Base-by-base conservation (phyloP, 2,113 vertebrate species). In the Anser brachyrhynchus region DNA sequence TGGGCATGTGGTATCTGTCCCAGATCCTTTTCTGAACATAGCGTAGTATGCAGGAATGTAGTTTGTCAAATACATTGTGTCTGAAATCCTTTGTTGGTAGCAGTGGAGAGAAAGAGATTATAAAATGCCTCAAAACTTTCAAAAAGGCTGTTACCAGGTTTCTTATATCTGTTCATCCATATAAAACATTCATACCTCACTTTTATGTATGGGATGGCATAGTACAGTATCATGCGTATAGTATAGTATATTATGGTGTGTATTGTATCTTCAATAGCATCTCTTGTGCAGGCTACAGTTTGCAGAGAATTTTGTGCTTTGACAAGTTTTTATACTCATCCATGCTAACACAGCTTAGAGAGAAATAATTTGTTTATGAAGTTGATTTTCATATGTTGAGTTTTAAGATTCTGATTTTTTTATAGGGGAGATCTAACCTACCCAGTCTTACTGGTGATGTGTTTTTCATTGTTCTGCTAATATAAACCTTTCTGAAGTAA, bases 21-120 rank as follows among this genome's bases (percentile, higher is more conserved):
- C 93, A 94, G 92, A 90, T 96, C 90, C 94, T 81, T 95, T 90
- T 85, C 29, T 89, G 90, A 91, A 70, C 67, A 88, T 44, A 73
- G 87, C 2, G 1, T 77, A 88, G 87, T 81, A 90, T 19, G 4
- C 93, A 93, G 95, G 94, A 96, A 96, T 96, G 93, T 78, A 77
- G 75, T 96, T 94, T 93, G 94, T 94, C 90, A 84, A 95, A 94
- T 94, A 90, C 93, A 93, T 89, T 96, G 95, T 96, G 88, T 78
- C 83, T 96, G 83, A 95, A 93, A 90, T 69, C 83, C 93, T 96
- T 94, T 96, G 93, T 96, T 89, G 85, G 88, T 70, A 94, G 88
- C 92, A 96, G 88, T 91, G 88, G 55, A 76, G 82, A 89, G 94
- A 94, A 95, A 90, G 95, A 91, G 94, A 97, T 96, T 94, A 92